Conservation (phyloP, 2,113 vertebrate species). For the Riparia riparia region DNA sequence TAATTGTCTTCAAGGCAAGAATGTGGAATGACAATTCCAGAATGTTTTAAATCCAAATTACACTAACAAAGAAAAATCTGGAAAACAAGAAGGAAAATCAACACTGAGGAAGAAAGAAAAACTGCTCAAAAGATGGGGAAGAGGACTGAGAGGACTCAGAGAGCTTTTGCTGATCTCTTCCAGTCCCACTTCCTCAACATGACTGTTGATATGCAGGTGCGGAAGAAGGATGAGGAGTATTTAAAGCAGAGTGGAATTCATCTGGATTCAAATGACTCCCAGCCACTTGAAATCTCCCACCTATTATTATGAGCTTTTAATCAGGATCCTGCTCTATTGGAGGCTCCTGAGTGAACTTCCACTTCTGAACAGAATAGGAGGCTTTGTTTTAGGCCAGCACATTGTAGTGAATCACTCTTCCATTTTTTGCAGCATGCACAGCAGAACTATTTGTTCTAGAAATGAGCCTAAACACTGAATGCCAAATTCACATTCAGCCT, state of each 20-base stretch:
- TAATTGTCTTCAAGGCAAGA: constrained; percentile 34
- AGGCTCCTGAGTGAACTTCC: not conserved
- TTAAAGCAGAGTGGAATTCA: not conserved
- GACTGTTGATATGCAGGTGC: not conserved
- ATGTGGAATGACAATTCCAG: not conserved
- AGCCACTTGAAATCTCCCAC: not conserved
- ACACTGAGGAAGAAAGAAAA: not conserved
- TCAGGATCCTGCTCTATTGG: not conserved
- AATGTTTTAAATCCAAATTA: constrained; percentile 24
- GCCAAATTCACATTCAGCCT: not conserved
- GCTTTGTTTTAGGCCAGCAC: not conserved
- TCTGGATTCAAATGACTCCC: not conserved
- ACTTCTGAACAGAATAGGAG: not conserved
- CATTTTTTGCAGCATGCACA: not conserved
- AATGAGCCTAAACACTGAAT: not conserved
- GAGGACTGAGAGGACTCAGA: not conserved
- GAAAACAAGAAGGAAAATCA: not conserved
- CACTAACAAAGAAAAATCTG: not conserved
- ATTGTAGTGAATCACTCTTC: not conserved
- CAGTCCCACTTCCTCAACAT: not conserved
- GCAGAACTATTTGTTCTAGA: constrained; percentile 6
- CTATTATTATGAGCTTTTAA: not conserved
- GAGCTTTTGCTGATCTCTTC: not conserved
- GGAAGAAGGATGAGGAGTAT: not conserved
- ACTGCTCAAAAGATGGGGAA: not conserved